These are phyloP conservation scores for Ciconia nigra DNA, from an alignment of 2,797 vertebrate species.

Conservation along the genomic window DNA sequence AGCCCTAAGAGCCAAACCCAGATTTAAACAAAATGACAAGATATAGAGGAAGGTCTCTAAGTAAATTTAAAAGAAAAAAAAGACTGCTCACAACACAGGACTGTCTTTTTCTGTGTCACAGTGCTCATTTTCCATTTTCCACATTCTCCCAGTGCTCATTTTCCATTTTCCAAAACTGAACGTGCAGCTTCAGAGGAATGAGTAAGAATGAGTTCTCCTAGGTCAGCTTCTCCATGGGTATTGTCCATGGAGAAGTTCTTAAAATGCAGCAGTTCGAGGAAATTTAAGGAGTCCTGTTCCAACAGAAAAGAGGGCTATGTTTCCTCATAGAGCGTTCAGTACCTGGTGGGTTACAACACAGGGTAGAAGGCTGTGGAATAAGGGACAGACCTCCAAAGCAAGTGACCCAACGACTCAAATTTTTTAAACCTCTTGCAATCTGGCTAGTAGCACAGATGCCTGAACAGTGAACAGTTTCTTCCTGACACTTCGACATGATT, in stretches of 20 bases:
- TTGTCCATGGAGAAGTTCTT: neutral
- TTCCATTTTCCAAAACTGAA: neutral
- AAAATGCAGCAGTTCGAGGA: neutral
- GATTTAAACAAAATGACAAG: neutral
- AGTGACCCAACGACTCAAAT: neutral
- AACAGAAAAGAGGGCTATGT: no score
- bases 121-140: neutral
- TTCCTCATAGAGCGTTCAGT: neutral
- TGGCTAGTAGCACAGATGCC: neutral
- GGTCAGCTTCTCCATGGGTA: neutral
- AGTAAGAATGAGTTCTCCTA: neutral
- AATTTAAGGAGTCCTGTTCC: neutral
- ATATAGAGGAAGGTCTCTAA: neutral
- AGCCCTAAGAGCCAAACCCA: neutral
- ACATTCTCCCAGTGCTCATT: neutral
- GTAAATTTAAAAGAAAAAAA: neutral
- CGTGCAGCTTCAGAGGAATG: neutral
- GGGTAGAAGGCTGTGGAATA: neutral
- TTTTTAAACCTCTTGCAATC: neutral
- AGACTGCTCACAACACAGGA: neutral
- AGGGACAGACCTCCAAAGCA: neutral
- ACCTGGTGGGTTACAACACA: neutral
- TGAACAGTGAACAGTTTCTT: neutral
- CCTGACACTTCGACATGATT: fast-evolving
- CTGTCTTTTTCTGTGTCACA: neutral